Conservation (phyloP, 2,888 invertebrate species). For the Synanthedon andrenaeformis region DNA sequence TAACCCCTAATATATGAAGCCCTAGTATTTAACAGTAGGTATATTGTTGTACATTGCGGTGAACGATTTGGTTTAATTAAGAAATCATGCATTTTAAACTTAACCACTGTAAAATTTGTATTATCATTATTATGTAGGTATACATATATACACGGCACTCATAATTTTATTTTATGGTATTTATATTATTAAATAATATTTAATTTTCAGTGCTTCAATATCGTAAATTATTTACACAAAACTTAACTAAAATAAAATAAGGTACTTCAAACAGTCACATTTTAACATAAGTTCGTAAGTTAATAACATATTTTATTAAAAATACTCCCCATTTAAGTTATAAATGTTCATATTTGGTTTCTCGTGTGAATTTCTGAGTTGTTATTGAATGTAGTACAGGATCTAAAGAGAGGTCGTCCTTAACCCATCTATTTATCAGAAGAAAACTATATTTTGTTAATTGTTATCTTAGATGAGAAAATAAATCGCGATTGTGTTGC, state of each 20-base stretch:
- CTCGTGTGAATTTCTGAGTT: background rate
- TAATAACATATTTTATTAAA: background rate
- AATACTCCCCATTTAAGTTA: background rate
- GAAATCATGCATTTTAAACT: slow-evolving; percentile 4
- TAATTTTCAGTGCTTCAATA: slow-evolving; percentile 38
- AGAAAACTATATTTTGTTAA: too few relatives aligned
- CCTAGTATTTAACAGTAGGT: background rate
- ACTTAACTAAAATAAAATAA: slow-evolving; percentile 44
- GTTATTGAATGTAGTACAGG: too few relatives aligned
- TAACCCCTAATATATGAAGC: slow-evolving; percentile 1
- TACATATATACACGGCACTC: slow-evolving; percentile 59
- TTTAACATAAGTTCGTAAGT: background rate
- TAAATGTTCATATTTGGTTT: background rate
- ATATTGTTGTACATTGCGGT: slow-evolving; percentile 61
- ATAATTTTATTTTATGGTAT: slow-evolving; percentile 24
- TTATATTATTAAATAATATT: slow-evolving; percentile 38
- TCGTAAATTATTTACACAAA: slow-evolving; percentile 45
- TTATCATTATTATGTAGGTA: slow-evolving; percentile 9
- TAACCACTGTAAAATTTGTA: slow-evolving; percentile 27
- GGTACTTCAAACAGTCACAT: slow-evolving; percentile 39
- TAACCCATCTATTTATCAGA: too few relatives aligned
- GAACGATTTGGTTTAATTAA: slow-evolving; percentile 53
- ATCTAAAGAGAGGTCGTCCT: too few relatives aligned
- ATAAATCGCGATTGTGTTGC: too few relatives aligned
- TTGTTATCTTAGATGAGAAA: too few relatives aligned